Conservation (phyloP, 2,113 vertebrate genomes). For the Bubalus kerabau region DNA sequence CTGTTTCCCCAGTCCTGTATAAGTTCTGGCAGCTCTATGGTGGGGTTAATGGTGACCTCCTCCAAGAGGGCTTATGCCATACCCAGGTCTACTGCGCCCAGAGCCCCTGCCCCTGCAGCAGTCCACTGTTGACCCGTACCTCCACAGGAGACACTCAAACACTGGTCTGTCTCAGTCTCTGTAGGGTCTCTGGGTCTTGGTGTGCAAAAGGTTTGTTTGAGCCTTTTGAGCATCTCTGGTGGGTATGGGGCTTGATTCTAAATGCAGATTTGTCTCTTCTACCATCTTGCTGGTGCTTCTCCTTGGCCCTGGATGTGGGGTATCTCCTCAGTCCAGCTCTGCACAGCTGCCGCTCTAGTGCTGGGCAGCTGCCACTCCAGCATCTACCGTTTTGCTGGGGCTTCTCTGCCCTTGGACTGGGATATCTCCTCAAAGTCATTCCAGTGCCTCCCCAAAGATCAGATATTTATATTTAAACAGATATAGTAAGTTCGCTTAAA, state of each 20-base stretch:
- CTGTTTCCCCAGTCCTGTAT: background rate
- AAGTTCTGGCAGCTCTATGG: background rate
- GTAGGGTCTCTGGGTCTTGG: background rate
- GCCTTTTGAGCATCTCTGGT: background rate
- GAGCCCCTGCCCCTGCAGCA: background rate
- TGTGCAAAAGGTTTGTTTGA: background rate
- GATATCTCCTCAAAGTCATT: background rate
- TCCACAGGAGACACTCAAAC: background rate
- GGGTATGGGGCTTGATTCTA: background rate
- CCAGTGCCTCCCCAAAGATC: background rate
- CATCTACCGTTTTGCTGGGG: background rate
- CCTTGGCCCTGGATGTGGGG: background rate
- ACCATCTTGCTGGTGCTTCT: background rate
- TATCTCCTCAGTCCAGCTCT: background rate
- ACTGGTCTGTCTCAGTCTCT: background rate
- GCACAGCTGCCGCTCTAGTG: rapidly evolving
- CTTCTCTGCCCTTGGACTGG: background rate
- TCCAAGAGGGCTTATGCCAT: background rate
- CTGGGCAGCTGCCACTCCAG: background rate
- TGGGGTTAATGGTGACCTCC: background rate
- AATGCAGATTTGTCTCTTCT: background rate
- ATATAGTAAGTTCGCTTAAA: background rate
- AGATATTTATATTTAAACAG: background rate
- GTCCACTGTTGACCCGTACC: rapidly evolving
- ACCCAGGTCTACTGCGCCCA: background rate